These are phyloP conservation scores for Coronaproctus castanopsis DNA, from an alignment of 2,888 invertebrate genomes.

Conservation along the genomic window DNA sequence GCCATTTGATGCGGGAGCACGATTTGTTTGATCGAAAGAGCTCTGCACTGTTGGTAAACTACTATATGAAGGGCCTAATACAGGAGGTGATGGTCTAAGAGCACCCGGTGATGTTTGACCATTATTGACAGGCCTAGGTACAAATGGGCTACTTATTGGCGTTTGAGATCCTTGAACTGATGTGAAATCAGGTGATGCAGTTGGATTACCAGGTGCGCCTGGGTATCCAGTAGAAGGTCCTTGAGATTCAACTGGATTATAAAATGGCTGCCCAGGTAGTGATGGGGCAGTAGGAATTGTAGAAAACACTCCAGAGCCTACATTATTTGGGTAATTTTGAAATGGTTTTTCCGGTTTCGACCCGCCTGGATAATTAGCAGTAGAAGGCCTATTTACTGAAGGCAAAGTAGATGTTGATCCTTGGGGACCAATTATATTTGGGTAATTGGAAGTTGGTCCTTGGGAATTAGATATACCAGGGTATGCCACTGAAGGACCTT, in stretches of 20 bases:
- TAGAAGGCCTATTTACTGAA: slow-evolving; percentile 5
- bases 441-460: slow-evolving; percentile 24
- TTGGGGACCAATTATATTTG: slow-evolving; percentile 19
- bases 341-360: slow-evolving; percentile 10
- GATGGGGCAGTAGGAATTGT: background rate
- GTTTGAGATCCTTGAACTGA: background rate
- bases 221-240: background rate
- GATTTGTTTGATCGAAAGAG: slow-evolving; percentile 11
- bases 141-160: background rate
- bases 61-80: too few species aligned
- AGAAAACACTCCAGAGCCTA: background rate
- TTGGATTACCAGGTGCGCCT: background rate
- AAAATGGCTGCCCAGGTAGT: background rate
- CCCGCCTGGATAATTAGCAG: slow-evolving; percentile 16
- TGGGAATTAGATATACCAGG: slow-evolving; percentile 19
- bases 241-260: background rate
- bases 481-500: slow-evolving; percentile 12
- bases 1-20: slow-evolving; percentile 6
- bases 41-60: slow-evolving; percentile 7
- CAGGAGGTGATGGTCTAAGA: too few species aligned
- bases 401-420: slow-evolving; percentile 24
- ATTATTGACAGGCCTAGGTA: background rate
- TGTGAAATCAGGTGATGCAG: background rate
- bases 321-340: slow-evolving; percentile 8
- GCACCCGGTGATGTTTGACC: background rate